Percentiles rank a stretch among this genome's conserved stretches.
Evolutionary conservation across 1,140 invertebrate species (phyloP).

Genomic region (Calliphora vicina): DNA sequence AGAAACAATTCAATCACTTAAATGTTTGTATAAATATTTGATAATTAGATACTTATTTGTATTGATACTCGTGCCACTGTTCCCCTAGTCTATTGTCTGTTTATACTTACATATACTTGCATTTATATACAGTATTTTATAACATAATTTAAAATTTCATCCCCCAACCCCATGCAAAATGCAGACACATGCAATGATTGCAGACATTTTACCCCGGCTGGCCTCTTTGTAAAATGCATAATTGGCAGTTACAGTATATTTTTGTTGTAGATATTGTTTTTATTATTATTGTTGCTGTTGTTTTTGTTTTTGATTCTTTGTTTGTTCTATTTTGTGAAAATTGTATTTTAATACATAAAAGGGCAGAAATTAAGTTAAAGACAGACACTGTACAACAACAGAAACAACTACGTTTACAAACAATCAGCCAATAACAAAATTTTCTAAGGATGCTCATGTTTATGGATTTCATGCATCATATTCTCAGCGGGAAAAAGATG

Average conservation of each 20-base stretch:
- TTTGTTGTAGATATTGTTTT: background rate
- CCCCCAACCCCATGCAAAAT: background rate
- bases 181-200: background rate
- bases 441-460: no score
- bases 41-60: no score
- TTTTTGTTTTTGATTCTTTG: background rate
- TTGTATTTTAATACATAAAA: background rate
- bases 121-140: background rate
- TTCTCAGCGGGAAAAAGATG: no score
- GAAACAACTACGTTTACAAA: background rate
- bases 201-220: background rate
- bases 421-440: background rate
- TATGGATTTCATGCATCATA: no score
- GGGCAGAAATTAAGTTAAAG: background rate
- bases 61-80: no score
- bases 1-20: no score
- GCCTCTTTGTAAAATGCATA: background rate
- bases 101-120: no score
- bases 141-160: background rate
- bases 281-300: background rate
- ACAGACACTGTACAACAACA: no score
- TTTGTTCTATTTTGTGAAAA: background rate
- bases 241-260: slow-evolving; percentile 2
- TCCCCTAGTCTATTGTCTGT: no score
- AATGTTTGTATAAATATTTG: no score